phyloP scores from a whole-genome alignment of 2,888 invertebrate species.

The Choristoneura rosaceana region DNA sequence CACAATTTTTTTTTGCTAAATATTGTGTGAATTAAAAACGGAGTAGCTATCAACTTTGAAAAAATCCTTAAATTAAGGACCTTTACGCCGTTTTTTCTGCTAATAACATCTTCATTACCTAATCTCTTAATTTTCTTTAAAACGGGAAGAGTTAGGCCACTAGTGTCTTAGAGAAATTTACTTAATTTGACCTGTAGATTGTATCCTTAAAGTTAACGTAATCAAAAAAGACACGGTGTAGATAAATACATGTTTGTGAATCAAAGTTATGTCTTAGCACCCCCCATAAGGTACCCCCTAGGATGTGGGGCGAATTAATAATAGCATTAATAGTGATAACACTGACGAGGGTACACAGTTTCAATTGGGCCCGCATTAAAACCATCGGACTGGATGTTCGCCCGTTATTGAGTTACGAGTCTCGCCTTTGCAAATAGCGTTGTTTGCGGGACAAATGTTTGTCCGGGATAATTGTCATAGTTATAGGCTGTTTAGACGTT shows the following conservation, averaged over 20 bases:
- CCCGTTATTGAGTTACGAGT: slow-evolving; percentile 17
- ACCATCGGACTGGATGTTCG: slow-evolving; percentile 29
- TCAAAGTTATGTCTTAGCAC: slow-evolving; percentile 21
- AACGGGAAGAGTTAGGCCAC: too few species aligned
- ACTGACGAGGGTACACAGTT: slow-evolving; percentile 27
- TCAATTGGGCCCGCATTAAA: slow-evolving; percentile 32
- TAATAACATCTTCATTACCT: too few species aligned
- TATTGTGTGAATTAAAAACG: too few species aligned
- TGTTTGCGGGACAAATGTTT: slow-evolving; percentile 29
- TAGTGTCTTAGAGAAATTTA: too few species aligned
- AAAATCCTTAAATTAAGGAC: too few species aligned
- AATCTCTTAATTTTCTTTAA: too few species aligned
- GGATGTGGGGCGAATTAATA: slow-evolving; percentile 24
- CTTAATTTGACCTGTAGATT: too few species aligned
- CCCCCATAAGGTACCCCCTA: neutral
- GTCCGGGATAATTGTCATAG: slow-evolving; percentile 19
- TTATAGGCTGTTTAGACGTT: neutral
- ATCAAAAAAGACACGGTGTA: too few species aligned
- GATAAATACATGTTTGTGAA: neutral
- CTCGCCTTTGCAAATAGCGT: slow-evolving; percentile 23
- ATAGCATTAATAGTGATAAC: slow-evolving; percentile 22
- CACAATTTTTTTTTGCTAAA: too few species aligned
- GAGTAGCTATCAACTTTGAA: too few species aligned
- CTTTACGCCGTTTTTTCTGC: too few species aligned
- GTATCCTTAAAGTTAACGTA: too few species aligned